Percentiles rank a stretch among this genome's conserved stretches.
Conservation (phyloP, 2,888 invertebrate species). For the Cephus rjabovi region DNA sequence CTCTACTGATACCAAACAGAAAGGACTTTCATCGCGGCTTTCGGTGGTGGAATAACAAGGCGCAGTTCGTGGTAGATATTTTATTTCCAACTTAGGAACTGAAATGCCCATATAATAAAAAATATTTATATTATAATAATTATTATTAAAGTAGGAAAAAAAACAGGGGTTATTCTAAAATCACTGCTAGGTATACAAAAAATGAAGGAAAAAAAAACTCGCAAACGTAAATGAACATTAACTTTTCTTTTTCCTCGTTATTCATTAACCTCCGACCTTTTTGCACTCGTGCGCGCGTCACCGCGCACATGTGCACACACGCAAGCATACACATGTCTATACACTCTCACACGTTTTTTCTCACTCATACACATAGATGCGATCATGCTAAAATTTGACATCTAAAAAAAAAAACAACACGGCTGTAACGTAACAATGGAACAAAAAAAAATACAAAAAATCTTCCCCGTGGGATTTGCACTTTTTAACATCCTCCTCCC, state of each 20-base stretch:
- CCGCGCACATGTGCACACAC: background rate
- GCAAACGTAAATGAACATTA: slow-evolving; percentile 38
- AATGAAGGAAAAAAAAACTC: slow-evolving; percentile 31
- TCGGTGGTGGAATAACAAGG: slow-evolving; percentile 5
- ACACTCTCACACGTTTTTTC: background rate
- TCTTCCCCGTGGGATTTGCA: slow-evolving; percentile 48
- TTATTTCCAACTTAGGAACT: slow-evolving; percentile 61
- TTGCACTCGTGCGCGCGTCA: slow-evolving; percentile 7
- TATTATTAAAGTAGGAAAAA: slow-evolving; percentile 47
- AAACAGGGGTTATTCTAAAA: slow-evolving; percentile 44
- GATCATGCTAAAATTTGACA: slow-evolving; percentile 20
- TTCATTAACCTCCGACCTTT: slow-evolving; percentile 9
- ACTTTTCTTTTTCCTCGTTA: slow-evolving; percentile 28
- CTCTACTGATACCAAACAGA: background rate
- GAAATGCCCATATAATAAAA: slow-evolving; percentile 60
- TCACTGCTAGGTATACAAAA: slow-evolving; percentile 45
- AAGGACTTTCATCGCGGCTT: background rate
- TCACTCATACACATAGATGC: slow-evolving; percentile 8
- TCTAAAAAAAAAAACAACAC: slow-evolving; percentile 40
- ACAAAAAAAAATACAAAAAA: slow-evolving; percentile 46
- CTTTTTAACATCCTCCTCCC: slow-evolving; percentile 24
- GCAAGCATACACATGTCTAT: background rate
- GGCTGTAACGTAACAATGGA: slow-evolving; percentile 43
- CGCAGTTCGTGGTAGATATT: slow-evolving; percentile 49
- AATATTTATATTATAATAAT: slow-evolving; percentile 52